phyloP scores from a whole-genome alignment of 2,113 vertebrate species.

The Pterophyllum scalare region DNA sequence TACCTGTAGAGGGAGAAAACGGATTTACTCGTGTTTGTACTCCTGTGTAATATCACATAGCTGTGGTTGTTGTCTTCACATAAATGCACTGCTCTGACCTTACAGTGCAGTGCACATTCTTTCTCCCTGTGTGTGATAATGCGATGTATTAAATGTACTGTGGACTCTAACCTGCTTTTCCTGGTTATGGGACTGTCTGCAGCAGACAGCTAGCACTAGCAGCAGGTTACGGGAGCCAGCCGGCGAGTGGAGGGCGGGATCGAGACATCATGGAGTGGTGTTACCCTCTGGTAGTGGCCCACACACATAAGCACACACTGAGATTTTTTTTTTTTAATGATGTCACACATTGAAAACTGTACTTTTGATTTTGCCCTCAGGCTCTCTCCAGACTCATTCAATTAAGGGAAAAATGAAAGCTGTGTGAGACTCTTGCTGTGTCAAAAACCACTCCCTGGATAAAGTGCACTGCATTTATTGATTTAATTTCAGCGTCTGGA shows the following conservation, averaged over 20 bases:
- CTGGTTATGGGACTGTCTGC: slow-evolving; percentile 24
- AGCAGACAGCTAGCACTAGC: slow-evolving; percentile 10
- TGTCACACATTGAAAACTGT: slow-evolving; percentile 18
- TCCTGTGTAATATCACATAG: too few species aligned
- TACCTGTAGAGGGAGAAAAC: too few species aligned
- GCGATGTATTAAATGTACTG: slow-evolving; percentile 23
- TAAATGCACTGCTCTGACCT: neutral
- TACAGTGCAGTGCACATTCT: neutral
- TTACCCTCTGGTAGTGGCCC: slow-evolving; percentile 11
- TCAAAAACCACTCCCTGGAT: neutral
- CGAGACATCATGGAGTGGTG: slow-evolving; percentile 38
- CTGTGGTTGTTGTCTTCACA: neutral
- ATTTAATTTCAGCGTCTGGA: neutral
- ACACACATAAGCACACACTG: slow-evolving; percentile 9
- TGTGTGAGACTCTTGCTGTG: neutral
- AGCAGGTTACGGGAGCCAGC: slow-evolving; percentile 42
- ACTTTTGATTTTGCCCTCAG: neutral
- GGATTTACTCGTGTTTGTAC: too few species aligned
- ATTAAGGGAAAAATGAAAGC: neutral
- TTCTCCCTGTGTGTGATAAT: slow-evolving; percentile 12
- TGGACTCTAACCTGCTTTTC: slow-evolving; percentile 11
- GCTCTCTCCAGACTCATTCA: neutral
- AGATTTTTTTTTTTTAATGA: slow-evolving; percentile 9
- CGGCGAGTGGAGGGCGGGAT: slow-evolving; percentile 19
- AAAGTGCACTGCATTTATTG: neutral